Evolutionary conservation across 37 sponge, comb jelly and placozoan genomes (phyloP).

Genomic region (Diacarnus erythraeanus): DNA sequence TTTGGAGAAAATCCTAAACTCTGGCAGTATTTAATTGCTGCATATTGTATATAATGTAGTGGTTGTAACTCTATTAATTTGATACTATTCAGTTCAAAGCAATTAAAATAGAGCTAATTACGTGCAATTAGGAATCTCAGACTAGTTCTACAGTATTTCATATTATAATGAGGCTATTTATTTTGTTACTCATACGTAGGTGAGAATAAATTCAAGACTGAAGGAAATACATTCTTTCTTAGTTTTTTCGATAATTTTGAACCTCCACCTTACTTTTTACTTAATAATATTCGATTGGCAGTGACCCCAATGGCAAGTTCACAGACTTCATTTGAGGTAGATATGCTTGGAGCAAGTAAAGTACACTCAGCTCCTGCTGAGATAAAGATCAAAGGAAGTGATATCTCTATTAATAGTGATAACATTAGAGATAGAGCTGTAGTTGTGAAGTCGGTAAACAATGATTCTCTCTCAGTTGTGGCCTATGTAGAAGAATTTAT

Average conservation of each 20-base stretch:
- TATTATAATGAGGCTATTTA: no score
- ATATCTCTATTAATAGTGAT: background rate
- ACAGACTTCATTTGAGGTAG: background rate
- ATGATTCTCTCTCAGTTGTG: constrained; percentile 25
- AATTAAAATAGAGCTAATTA: no score
- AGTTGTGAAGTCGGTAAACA: background rate
- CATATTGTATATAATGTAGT: no score
- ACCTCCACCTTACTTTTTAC: background rate
- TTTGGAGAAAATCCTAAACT: no score
- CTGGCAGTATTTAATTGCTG: no score
- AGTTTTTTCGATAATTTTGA: constrained; percentile 1
- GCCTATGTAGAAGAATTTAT: constrained; percentile 30
- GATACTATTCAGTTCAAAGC: no score
- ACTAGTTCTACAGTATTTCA: no score
- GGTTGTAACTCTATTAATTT: no score
- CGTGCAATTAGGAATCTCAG: no score
- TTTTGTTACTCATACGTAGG: no score
- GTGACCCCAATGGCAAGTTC: background rate
- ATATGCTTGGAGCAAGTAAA: no score
- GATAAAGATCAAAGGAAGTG: background rate
- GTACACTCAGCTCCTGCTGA: background rate
- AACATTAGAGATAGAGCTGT: constrained; percentile 1
- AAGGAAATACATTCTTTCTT: background rate
- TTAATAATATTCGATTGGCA: background rate
- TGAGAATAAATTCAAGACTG: no score